Evolutionary conservation across 2,113 vertebrate species (phyloP).

Genomic region (Megaptera novaeangliae): DNA sequence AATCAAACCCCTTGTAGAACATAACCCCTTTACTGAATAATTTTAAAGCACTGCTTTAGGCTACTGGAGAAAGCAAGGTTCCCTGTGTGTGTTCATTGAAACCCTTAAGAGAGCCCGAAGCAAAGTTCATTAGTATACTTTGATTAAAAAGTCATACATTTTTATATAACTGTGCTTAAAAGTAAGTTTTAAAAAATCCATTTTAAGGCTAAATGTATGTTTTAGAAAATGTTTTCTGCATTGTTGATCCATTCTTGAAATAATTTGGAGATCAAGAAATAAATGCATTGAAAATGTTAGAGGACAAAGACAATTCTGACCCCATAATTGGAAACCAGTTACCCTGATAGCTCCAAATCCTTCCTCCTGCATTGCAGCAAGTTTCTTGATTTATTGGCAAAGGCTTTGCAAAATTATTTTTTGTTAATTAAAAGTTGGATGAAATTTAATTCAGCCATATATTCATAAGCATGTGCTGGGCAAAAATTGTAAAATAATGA

Average conservation of each 20-base stretch:
- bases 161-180: neutral
- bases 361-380: neutral
- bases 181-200: neutral
- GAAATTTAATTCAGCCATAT: neutral
- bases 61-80: neutral
- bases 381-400: neutral
- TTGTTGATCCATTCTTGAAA: neutral
- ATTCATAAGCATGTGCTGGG: neutral
- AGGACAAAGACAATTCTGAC: neutral
- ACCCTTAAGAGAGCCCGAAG: neutral
- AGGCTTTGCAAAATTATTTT: neutral
- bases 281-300: neutral
- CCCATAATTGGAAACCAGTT: neutral
- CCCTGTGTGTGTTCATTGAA: neutral
- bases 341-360: neutral
- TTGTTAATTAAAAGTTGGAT: neutral
- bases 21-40: neutral
- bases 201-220: neutral
- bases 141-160: neutral
- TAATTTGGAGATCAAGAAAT: neutral
- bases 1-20: neutral
- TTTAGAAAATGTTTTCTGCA: neutral
- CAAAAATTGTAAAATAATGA: neutral
- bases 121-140: neutral
- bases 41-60: neutral